These are phyloP conservation scores for Drosophila kokeensis DNA, from an alignment of 2,888 invertebrate species.

Conservation along the genomic window DNA sequence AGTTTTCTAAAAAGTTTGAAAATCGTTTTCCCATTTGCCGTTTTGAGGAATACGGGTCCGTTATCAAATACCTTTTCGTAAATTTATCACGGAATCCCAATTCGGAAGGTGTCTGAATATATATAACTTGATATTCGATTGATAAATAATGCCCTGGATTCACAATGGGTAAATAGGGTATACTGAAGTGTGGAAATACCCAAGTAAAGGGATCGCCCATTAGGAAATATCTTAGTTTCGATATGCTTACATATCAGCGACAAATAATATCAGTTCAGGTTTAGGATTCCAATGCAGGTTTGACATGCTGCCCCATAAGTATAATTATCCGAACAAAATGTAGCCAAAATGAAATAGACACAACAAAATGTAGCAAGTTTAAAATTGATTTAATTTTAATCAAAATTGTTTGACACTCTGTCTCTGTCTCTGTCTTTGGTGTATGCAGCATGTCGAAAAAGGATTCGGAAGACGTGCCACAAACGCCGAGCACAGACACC, in stretches of 20 bases:
- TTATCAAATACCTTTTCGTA: neutral
- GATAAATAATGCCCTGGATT: neutral
- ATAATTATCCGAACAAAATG: neutral
- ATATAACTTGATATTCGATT: neutral
- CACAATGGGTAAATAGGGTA: too few relatives aligned
- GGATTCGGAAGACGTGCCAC: conserved; percentile 81
- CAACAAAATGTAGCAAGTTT: neutral
- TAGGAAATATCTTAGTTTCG: neutral
- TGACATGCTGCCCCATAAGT: neutral
- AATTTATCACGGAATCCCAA: neutral
- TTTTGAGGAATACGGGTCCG: neutral
- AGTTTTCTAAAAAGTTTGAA: neutral
- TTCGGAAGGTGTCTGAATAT: too few relatives aligned
- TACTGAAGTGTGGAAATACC: neutral
- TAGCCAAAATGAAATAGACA: neutral
- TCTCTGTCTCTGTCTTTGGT: neutral
- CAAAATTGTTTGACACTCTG: conserved; percentile 22
- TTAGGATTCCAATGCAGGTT: neutral
- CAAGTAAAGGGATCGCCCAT: neutral
- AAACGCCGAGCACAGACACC: conserved; percentile 77
- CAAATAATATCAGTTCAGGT: neutral
- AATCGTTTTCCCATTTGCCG: neutral
- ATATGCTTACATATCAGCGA: neutral
- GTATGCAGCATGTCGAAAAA: conserved; percentile 76
- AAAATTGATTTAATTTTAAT: conserved; percentile 7